Percentiles rank a stretch among this genome's conserved stretches.
phyloP scores from a whole-genome alignment of 2,113 vertebrate species.

The Triplophysa tibetana region DNA sequence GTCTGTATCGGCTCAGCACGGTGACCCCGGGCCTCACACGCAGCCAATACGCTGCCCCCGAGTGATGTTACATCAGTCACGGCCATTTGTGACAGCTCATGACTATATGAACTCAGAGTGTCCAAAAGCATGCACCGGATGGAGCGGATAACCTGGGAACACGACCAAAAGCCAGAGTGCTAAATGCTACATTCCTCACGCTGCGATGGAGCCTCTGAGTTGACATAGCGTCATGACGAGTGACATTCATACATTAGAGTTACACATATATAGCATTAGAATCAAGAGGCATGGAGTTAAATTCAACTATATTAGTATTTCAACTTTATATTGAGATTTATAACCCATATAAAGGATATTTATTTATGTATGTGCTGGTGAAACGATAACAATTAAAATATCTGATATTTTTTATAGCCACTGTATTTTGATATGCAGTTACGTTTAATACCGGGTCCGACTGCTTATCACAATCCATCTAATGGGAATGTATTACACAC shows the following conservation, averaged over 20 bases:
- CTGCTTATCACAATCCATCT: conserved; percentile 56
- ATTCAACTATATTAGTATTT: conserved; percentile 58
- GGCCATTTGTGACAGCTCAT: conserved; percentile 48
- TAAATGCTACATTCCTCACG: conserved; percentile 34
- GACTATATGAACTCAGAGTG: conserved; percentile 51
- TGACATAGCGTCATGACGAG: conserved; percentile 45
- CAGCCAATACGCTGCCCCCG: conserved; percentile 42
- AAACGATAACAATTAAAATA: conserved; percentile 65
- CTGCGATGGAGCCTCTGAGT: conserved; percentile 29
- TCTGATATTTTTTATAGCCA: conserved; percentile 78
- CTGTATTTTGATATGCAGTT: conserved; percentile 75
- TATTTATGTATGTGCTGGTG: conserved; percentile 78
- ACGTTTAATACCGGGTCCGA: conserved; percentile 63
- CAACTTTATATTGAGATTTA: conserved; percentile 76
- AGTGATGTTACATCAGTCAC: conserved; percentile 31
- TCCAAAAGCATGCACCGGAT: conserved; percentile 46
- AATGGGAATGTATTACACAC: conserved; percentile 69
- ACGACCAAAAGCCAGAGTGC: conserved; percentile 30
- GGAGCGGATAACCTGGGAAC: conserved; percentile 33
- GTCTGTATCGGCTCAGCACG: conserved; percentile 29
- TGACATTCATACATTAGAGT: conserved; percentile 42
- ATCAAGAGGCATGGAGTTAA: conserved; percentile 37
- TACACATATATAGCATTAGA: conserved; percentile 34
- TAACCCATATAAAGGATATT: conserved; percentile 76
- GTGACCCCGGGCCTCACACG: conserved; percentile 25